Conservation (phyloP, 1,140 invertebrate genomes). For the Drosophila watanabei region DNA sequence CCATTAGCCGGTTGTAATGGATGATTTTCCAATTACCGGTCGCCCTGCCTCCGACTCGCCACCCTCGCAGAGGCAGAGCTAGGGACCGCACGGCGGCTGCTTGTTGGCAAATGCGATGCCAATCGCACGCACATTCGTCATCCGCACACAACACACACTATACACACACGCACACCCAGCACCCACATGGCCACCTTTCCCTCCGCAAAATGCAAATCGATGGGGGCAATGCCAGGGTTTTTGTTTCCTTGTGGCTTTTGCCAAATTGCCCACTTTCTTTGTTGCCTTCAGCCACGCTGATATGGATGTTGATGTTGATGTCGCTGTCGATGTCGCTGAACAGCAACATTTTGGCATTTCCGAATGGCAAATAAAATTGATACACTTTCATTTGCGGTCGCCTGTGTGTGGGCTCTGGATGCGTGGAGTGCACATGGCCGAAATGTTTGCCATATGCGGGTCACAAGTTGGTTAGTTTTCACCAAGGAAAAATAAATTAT, state of each 20-base stretch:
- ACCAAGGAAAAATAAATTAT: background rate
- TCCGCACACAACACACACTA: conserved; percentile 19
- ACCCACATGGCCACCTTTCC: conserved; percentile 4
- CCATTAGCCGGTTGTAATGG: conserved; percentile 79
- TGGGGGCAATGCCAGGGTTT: conserved; percentile 55
- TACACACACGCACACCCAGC: background rate
- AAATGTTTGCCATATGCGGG: background rate
- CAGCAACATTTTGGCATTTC: conserved; percentile 68
- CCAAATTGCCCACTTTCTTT: conserved; percentile 73
- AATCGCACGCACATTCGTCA: conserved; percentile 76
- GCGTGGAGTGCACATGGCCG: conserved; percentile 4
- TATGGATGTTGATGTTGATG: conserved; percentile 32
- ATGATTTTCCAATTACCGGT: conserved; percentile 82
- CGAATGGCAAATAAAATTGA: conserved; percentile 59
- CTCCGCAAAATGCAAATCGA: conserved; percentile 73
- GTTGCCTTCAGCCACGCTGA: conserved; percentile 38
- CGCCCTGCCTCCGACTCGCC: conserved; percentile 26
- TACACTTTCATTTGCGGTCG: conserved; percentile 54
- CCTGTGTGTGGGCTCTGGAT: conserved; percentile 30
- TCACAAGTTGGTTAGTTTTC: background rate
- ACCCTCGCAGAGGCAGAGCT: background rate
- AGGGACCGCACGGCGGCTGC: conserved; percentile 53
- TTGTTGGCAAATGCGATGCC: conserved; percentile 60
- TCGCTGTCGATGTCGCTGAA: conserved; percentile 36
- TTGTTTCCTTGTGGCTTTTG: conserved; percentile 71